Evolutionary conservation across 2,888 invertebrate species (phyloP).

Genomic region (Pachliopta kotzebuea): DNA sequence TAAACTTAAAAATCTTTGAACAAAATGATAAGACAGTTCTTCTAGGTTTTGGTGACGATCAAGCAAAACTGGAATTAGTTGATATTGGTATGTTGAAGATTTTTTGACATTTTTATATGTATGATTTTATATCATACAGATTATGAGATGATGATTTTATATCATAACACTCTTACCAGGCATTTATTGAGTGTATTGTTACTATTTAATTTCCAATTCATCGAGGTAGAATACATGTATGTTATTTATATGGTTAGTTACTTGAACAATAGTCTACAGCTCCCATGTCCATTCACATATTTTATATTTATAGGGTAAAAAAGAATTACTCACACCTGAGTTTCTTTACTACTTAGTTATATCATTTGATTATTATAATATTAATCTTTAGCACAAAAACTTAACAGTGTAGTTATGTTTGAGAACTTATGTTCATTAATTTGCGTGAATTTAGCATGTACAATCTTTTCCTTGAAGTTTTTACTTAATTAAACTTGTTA

Average conservation of each 20-base stretch:
- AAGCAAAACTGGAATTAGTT: conserved; percentile 88
- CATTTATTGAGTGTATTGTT: no score
- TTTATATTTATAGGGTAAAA: neutral
- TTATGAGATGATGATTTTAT: no score
- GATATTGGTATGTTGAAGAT: conserved; percentile 82
- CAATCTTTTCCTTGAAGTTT: no score
- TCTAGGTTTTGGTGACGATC: conserved; percentile 86
- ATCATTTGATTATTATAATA: no score
- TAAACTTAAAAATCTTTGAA: conserved; percentile 86
- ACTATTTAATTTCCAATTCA: no score
- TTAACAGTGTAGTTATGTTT: no score
- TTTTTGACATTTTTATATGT: neutral
- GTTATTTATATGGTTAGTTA: neutral
- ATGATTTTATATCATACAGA: no score
- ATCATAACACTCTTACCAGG: neutral
- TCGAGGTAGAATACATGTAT: no score
- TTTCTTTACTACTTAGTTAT: neutral
- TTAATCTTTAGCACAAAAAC: no score
- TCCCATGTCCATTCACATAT: neutral
- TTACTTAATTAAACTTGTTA: no score
- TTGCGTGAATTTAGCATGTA: no score
- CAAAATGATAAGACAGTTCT: conserved; percentile 81
- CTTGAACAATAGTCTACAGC: neutral
- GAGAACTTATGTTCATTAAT: no score
- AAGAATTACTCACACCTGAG: neutral